Evolutionary conservation across 2,888 invertebrate species (phyloP), one percentile per base, ranked within the genome.

Genomic region (Lepas anatifera): DNA sequence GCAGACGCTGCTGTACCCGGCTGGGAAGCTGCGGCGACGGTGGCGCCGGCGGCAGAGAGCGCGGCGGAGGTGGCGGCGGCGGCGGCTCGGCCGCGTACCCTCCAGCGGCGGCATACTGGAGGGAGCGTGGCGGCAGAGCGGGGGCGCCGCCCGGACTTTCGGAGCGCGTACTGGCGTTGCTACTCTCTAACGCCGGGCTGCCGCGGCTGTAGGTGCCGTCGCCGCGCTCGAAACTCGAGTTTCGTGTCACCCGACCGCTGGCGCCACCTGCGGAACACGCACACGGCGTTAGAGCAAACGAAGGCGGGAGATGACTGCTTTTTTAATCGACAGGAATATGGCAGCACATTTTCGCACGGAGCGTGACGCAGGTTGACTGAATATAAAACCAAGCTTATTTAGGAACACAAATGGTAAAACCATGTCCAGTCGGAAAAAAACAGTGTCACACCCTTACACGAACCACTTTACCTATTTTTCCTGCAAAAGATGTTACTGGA

Each of bases 201-300:
- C 90, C 89, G 72, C 92, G 85, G 27, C 41, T 66, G 66, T 66
- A 66, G 16, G 66, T 27, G 66, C 41, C 39, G 75, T 89, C 87
- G 79, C 92, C 92, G 68, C 92, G 85, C 81, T 94, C 94, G 74
- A 94, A 85, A 80, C 92, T 93, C 50, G 92, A 91, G 79, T 93
- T 93, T 69, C 93, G 85, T 74, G 89, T 91, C 67, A 93, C 83
- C 80, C 75, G 69, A 11, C 92, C 72, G 87, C 85, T 76, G n/a
- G n/a, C n/a, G n/a, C n/a, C n/a, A n/a, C n/a, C n/a, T n/a, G n/a
- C n/a, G n/a, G n/a, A n/a, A n/a, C n/a, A n/a, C n/a, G n/a, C n/a
- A n/a, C n/a, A n/a, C n/a, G n/a, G n/a, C n/a, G n/a, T n/a, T n/a
- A n/a, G n/a, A n/a, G n/a, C n/a, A n/a, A n/a, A n/a, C n/a, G n/a